These are phyloP conservation scores for Thermophis baileyi DNA, from an alignment of 2,113 vertebrate genomes.

Conservation along the genomic window DNA sequence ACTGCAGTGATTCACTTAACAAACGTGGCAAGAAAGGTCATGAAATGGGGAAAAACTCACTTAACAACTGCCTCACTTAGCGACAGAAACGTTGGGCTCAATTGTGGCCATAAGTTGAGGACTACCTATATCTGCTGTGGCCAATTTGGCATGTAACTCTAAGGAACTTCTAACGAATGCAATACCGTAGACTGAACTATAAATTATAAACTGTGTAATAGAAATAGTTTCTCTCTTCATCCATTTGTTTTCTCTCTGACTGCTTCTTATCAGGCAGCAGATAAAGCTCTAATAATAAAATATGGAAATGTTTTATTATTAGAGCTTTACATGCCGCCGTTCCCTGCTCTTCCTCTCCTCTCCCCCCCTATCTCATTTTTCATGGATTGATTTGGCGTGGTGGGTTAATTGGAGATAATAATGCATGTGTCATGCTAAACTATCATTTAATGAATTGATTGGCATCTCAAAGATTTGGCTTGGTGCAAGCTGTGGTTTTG, in stretches of 20 bases:
- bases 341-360: neutral
- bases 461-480: constrained; percentile 65
- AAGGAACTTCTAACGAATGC: neutral
- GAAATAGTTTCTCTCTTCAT: neutral
- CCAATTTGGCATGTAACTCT: neutral
- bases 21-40: no score
- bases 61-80: no score
- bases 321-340: constrained; percentile 18
- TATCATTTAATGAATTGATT: constrained; percentile 67
- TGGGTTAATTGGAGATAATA: constrained; percentile 65
- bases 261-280: neutral
- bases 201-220: neutral
- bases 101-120: no score
- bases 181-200: neutral
- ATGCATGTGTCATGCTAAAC: constrained; percentile 63
- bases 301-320: neutral
- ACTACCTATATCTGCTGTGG: no score
- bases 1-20: no score
- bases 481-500: constrained; percentile 51
- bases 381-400: constrained; percentile 67
- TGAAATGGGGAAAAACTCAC: no score
- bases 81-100: no score
- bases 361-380: constrained; percentile 20
- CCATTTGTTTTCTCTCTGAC: neutral
- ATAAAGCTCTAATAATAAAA: neutral